A percentile compares a stretch with the other conserved stretches of the same genome.
These are phyloP conservation scores for Heptranchias perlo DNA, from an alignment of 2,113 vertebrate genomes.

Conservation along the genomic window DNA sequence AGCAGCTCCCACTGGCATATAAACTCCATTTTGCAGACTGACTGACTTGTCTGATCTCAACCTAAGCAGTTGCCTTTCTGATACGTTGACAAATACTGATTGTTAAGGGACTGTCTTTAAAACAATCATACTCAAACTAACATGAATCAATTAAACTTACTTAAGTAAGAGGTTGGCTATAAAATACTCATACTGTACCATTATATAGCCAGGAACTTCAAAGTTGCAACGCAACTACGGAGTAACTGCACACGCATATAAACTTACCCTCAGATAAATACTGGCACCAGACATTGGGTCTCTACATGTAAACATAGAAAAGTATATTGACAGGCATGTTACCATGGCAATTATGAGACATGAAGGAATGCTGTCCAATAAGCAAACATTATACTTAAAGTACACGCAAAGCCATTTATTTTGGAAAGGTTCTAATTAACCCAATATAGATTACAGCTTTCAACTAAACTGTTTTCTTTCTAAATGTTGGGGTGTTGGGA, in stretches of 20 bases:
- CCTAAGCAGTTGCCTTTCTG: neutral
- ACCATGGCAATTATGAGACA: neutral
- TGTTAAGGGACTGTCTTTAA: neutral
- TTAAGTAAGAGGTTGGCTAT: neutral
- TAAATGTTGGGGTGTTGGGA: neutral
- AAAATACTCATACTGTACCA: neutral
- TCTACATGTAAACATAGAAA: neutral
- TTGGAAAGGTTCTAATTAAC: neutral
- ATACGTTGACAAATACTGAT: neutral
- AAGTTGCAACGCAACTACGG: neutral
- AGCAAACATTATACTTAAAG: neutral
- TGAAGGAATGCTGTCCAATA: conserved; percentile 31
- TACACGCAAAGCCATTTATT: neutral
- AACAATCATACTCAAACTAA: neutral
- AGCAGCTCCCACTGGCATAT: neutral
- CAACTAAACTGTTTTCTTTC: neutral
- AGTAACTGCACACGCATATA: neutral
- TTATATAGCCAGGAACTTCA: neutral
- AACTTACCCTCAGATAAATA: neutral
- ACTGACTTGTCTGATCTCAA: neutral
- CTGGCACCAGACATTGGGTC: neutral
- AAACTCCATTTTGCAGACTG: too few species aligned
- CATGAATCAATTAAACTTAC: neutral
- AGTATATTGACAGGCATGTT: neutral
- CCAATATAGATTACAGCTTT: neutral